Conservation (phyloP, 2,797 vertebrate species). For the Tympanoctomys barrerae region DNA sequence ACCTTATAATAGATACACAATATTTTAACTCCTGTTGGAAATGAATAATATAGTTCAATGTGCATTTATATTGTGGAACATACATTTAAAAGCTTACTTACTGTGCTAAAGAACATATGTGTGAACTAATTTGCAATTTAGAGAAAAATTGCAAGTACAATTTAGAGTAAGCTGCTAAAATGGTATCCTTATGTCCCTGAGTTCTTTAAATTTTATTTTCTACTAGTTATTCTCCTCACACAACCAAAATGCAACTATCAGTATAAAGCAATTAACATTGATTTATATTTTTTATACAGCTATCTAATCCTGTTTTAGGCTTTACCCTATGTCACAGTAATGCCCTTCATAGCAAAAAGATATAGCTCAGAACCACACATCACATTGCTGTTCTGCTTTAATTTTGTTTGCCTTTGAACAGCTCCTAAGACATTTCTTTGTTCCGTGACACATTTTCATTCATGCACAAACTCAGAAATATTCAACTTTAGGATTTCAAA, state of each 20-base stretch:
- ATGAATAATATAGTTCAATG: not conserved
- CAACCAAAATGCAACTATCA: not conserved
- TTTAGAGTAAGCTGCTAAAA: not conserved
- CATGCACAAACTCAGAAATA: not conserved
- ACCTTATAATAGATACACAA: not conserved
- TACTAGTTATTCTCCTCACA: not conserved
- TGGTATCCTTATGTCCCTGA: not conserved
- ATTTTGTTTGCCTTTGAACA: not conserved
- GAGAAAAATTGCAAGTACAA: not conserved
- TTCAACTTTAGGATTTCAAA: not conserved
- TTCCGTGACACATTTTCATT: not conserved
- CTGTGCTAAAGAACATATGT: not conserved
- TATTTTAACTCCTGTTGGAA: not conserved
- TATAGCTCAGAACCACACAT: not conserved
- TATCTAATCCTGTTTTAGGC: not conserved
- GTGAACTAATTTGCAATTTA: conserved; percentile 41
- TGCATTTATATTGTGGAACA: not conserved
- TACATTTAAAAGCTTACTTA: conserved; percentile 24
- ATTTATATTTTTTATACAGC: not conserved
- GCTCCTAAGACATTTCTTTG: not conserved
- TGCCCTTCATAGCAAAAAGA: not conserved
- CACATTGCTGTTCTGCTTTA: not conserved
- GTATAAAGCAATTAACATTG: conserved; percentile 2
- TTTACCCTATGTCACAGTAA: not conserved
- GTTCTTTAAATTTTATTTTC: not conserved